A percentile compares a stretch with the other conserved stretches of the same genome.
These are phyloP conservation scores for Petromus typicus DNA, from an alignment of 2,113 vertebrate species.

Conservation along the genomic window DNA sequence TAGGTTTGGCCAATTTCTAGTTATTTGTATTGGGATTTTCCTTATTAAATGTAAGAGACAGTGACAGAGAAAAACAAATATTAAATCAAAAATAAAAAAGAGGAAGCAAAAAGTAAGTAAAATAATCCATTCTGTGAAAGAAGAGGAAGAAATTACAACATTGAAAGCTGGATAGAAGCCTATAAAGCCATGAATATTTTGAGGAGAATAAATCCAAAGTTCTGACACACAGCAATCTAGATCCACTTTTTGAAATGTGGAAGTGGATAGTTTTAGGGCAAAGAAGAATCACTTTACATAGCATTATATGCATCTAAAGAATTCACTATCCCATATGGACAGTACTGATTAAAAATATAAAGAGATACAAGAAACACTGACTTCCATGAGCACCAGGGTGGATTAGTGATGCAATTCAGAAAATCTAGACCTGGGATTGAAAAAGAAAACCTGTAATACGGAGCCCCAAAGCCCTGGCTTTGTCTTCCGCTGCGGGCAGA, in stretches of 20 bases:
- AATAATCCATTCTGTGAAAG: neutral
- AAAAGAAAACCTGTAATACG: neutral
- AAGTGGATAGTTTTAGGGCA: conserved; percentile 6
- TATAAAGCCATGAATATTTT: neutral
- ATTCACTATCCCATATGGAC: neutral
- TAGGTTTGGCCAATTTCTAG: neutral
- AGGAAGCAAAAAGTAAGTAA: neutral
- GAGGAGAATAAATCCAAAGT: neutral
- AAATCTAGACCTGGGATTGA: neutral
- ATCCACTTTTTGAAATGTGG: neutral
- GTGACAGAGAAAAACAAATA: neutral
- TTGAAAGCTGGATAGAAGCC: neutral
- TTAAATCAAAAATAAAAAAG: neutral
- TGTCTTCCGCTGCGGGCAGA: neutral
- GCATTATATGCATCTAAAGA: neutral
- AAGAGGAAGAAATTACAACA: neutral
- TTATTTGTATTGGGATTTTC: neutral
- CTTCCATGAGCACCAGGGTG: neutral
- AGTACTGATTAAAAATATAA: neutral
- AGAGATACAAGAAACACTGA: neutral
- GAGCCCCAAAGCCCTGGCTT: neutral
- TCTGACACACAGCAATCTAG: neutral
- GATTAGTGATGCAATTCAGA: neutral
- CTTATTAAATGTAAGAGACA: neutral
- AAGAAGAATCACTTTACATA: conserved; percentile 12